Evolutionary conservation across 2,888 invertebrate species (phyloP).

Genomic region (Rhagonycha fulva): DNA sequence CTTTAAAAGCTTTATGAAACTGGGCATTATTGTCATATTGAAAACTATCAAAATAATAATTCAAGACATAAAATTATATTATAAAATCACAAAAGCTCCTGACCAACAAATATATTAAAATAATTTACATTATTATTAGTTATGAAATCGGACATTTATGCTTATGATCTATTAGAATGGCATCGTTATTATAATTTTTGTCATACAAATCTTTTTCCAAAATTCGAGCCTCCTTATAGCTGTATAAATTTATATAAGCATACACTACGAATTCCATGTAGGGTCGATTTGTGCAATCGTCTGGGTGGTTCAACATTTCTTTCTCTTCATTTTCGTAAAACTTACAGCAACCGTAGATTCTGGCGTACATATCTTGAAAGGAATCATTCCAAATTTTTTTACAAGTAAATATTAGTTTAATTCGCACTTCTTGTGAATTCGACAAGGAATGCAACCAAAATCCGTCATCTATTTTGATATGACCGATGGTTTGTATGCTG

Average conservation of each 20-base stretch:
- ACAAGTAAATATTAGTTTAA: not conserved
- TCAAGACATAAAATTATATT: too few species aligned
- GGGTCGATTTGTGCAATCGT: not conserved
- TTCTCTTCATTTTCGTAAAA: not conserved
- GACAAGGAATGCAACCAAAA: not conserved
- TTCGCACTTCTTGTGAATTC: not conserved
- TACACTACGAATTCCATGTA: not conserved
- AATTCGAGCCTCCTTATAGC: not conserved
- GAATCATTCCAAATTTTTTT: not conserved
- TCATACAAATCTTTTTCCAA: conserved; percentile 5
- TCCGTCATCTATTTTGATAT: not conserved
- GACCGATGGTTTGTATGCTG: not conserved
- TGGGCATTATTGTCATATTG: too few species aligned
- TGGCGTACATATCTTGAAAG: not conserved
- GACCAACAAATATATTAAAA: too few species aligned
- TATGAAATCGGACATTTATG: too few species aligned
- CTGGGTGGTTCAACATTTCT: not conserved
- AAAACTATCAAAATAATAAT: too few species aligned
- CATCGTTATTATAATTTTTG: not conserved
- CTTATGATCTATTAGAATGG: too few species aligned
- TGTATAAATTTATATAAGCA: conserved; percentile 2
- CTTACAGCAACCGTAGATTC: conserved; percentile 7
- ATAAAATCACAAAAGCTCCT: too few species aligned
- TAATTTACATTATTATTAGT: too few species aligned
- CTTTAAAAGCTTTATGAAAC: too few species aligned